Base-by-base conservation (phyloP, 1,140 invertebrate genomes). In the Mylabris phalerata region DNA sequence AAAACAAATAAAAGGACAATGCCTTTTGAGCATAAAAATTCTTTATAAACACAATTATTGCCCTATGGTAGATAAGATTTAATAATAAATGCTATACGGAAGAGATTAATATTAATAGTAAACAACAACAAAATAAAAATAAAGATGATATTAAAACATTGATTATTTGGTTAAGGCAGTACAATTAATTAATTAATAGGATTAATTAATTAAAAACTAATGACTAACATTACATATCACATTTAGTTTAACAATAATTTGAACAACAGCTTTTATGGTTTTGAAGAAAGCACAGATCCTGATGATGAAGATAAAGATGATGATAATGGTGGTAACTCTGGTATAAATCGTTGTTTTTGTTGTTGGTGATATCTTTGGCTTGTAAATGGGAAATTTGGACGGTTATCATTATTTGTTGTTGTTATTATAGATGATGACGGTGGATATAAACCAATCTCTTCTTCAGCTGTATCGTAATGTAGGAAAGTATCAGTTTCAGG, bases 151-250 rank as follows among this genome's bases (percentile, higher is more conserved):
- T 5, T 32, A 32, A 32, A 32, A 5, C 32, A 32, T 32, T 32
- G 32, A 32, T 32, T 32, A 32, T 32, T 32, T 32, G 32, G 32
- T 32, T 3, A 52, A 54, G 42, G 51, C 51, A 54, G 51, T 26
- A 46, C 51, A 54, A 25, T 44, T 45, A 32, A 19, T 19, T 19
- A 19, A 19, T 19, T 32, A 32, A 32, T 32, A 19, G 19, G 19
- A 19, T 19, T 19, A 19, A 19, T 54, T 46, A 54, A 52, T 52
- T 24, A 52, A 24, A 42, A 45, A 9, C 51, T 54, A 54, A 26
- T 54, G 51, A 54, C 51, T 54, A 54, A 54, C 51, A 54, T 54
- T 45, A 54, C 51, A 54, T 54, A 54, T 54, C 51, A 54, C 51
- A 54, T 54, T 54, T 45, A 54, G 42, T 54, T 54, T 45, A 54